These are phyloP conservation scores for Ageneiosus marmoratus DNA, from an alignment of 2,113 vertebrate species.

Conservation along the genomic window DNA sequence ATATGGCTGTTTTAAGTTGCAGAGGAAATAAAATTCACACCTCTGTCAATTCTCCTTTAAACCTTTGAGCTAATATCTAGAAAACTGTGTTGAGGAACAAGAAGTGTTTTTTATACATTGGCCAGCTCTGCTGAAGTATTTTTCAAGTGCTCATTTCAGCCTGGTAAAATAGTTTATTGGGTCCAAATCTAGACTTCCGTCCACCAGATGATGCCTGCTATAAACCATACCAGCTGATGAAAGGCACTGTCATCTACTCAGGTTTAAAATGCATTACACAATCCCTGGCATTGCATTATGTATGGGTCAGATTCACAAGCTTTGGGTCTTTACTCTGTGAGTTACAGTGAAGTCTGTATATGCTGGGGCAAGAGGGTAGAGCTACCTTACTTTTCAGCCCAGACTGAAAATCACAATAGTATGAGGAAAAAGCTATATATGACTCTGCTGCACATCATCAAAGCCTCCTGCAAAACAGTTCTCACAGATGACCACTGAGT, in stretches of 20 bases:
- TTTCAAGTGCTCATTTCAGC: neutral
- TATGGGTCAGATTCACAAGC: slow-evolving; percentile 10
- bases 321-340: slow-evolving; percentile 4
- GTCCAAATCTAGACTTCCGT: neutral
- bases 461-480: slow-evolving; percentile 58
- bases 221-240: slow-evolving; percentile 39
- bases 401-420: slow-evolving; percentile 62
- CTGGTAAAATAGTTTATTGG: neutral
- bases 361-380: slow-evolving; percentile 34
- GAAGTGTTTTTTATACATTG: neutral
- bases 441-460: slow-evolving; percentile 64
- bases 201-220: neutral
- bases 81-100: neutral
- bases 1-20: neutral
- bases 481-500: slow-evolving; percentile 48
- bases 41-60: neutral
- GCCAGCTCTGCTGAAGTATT: neutral
- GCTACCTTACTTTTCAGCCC: too few relatives aligned
- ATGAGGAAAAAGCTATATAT: slow-evolving; percentile 61
- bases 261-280: slow-evolving; percentile 1
- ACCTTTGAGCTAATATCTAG: neutral
- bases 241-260: neutral
- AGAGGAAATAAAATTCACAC: neutral
- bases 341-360: slow-evolving; percentile 10
- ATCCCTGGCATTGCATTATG: neutral